Conservation (phyloP, 2,797 vertebrate species). For the Eidolon dupreanum region DNA sequence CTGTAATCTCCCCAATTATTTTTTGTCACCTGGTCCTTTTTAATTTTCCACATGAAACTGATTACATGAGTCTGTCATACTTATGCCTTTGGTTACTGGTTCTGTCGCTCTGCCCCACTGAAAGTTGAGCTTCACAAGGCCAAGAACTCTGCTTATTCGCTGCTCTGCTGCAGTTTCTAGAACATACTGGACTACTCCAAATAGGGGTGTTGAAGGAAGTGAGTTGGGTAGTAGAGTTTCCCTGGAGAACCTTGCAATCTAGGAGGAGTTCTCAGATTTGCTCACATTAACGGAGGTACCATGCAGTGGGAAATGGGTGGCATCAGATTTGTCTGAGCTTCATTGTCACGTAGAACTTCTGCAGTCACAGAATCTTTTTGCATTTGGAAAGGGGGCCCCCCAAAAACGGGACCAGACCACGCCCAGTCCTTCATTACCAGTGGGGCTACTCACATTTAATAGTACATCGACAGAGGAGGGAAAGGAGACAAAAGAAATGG, state of each 20-base stretch:
- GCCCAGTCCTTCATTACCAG: background rate
- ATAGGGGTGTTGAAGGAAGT: background rate
- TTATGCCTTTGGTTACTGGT: background rate
- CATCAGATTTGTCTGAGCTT: background rate
- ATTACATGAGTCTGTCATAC: background rate
- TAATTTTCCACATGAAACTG: background rate
- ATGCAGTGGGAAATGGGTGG: background rate
- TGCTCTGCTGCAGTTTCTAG: background rate
- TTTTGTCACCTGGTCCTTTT: background rate
- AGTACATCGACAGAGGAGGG: background rate
- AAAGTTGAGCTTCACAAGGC: background rate
- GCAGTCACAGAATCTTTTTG: background rate
- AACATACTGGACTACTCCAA: background rate
- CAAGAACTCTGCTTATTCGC: background rate
- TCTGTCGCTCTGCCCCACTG: background rate
- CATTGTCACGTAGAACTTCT: background rate
- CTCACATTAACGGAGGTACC: background rate
- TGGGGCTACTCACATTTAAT: background rate
- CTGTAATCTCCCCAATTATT: background rate
- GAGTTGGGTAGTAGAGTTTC: background rate
- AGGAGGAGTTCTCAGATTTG: background rate
- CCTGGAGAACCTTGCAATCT: background rate
- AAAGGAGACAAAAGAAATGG: accelerated
- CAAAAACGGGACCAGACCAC: background rate
- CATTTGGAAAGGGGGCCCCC: background rate